A percentile compares a stretch with the other conserved stretches of the same genome.
These are phyloP conservation scores for Uropsilus gracilis DNA, from an alignment of 2,113 vertebrate species.

Conservation along the genomic window DNA sequence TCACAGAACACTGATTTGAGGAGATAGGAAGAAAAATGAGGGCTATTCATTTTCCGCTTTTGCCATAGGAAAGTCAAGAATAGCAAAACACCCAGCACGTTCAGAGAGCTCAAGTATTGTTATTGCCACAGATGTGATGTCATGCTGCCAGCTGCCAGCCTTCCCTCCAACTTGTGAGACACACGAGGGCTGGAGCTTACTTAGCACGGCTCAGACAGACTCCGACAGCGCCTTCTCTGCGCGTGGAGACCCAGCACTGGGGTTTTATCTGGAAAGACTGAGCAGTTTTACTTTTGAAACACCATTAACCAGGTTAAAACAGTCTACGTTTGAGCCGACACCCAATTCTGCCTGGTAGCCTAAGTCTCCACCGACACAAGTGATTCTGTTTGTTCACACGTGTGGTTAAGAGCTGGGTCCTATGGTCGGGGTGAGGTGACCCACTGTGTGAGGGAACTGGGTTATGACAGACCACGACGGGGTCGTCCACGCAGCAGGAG, in stretches of 20 bases:
- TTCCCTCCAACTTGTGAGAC: background rate
- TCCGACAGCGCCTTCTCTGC: background rate
- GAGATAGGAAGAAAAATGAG: background rate
- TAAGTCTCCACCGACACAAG: background rate
- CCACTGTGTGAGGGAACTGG: background rate
- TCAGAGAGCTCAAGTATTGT: background rate
- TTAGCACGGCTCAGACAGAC: background rate
- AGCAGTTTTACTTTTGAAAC: background rate
- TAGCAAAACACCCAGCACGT: background rate
- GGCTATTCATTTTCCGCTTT: conserved; percentile 1
- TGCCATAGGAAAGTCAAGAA: background rate
- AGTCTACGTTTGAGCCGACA: background rate
- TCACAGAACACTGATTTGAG: conserved; percentile 26
- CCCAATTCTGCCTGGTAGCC: background rate
- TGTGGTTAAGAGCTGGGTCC: background rate
- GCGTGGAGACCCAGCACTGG: background rate
- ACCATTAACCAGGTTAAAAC: background rate
- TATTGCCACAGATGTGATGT: background rate
- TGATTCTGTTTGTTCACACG: background rate
- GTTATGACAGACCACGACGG: background rate
- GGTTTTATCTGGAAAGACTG: background rate
- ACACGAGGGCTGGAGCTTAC: background rate
- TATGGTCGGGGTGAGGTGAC: background rate
- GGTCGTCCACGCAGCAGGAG: background rate
- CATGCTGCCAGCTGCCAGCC: background rate